Evolutionary conservation across 2,113 vertebrate genomes (phyloP).

Genomic region (Heteronetta atricapilla): DNA sequence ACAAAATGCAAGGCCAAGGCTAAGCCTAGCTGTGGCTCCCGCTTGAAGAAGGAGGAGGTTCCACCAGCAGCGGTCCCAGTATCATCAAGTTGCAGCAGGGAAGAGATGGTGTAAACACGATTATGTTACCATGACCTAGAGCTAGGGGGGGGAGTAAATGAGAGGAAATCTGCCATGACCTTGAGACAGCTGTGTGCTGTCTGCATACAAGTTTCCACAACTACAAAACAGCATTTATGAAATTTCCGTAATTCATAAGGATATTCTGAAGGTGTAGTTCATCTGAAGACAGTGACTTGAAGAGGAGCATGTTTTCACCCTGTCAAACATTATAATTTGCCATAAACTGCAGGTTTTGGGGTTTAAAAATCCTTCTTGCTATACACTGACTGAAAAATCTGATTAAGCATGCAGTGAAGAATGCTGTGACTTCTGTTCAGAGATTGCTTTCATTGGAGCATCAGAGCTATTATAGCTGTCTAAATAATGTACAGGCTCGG

Average conservation of each 20-base stretch:
- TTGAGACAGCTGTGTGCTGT: background rate
- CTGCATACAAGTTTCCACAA: background rate
- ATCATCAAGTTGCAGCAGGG: background rate
- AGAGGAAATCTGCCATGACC: background rate
- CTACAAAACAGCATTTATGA: background rate
- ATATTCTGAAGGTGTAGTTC: slow-evolving; percentile 12
- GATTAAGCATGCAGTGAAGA: background rate
- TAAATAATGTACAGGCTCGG: background rate
- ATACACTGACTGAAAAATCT: slow-evolving; percentile 1
- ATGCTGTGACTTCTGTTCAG: background rate
- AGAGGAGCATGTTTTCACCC: slow-evolving; percentile 18
- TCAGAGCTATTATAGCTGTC: slow-evolving; percentile 28
- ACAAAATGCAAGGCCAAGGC: background rate
- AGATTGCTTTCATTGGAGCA: background rate
- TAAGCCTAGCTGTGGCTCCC: background rate
- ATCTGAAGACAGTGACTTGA: slow-evolving; percentile 19
- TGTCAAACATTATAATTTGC: slow-evolving; percentile 30
- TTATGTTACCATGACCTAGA: background rate
- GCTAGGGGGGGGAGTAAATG: background rate
- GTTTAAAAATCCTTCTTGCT: background rate
- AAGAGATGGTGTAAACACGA: background rate
- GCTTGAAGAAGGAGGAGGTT: background rate
- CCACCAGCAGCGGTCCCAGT: background rate
- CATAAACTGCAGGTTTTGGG: background rate
- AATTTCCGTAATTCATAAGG: background rate